Percentiles rank a stretch among this genome's conserved stretches.
Conservation (phyloP, 2,113 vertebrate species). For the Salvator merianae region DNA sequence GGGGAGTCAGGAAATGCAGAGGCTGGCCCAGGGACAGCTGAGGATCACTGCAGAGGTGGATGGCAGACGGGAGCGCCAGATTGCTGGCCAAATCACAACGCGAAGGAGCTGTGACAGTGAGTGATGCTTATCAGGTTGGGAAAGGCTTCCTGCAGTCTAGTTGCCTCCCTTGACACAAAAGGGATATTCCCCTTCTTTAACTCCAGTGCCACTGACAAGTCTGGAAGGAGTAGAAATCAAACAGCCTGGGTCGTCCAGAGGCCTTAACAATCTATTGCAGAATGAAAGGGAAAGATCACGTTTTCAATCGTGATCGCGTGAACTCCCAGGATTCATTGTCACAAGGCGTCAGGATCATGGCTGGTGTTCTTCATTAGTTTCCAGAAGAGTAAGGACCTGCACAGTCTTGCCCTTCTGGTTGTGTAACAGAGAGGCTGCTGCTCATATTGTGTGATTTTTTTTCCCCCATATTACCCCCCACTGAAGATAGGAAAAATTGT, state of each 20-base stretch:
- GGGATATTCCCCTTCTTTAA: not conserved
- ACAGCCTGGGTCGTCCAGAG: not conserved
- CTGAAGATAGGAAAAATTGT: no score
- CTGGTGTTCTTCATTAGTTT: not conserved
- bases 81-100: conserved; percentile 86
- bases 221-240: not conserved
- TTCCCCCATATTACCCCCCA: no score
- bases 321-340: not conserved
- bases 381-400: not conserved
- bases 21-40: conserved; percentile 90
- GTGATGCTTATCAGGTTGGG: conserved; percentile 34
- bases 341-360: not conserved
- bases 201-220: not conserved
- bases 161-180: no score
- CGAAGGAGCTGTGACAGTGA: conserved; percentile 94
- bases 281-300: no score
- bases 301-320: not conserved
- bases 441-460: no score
- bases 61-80: conserved; percentile 67
- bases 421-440: no score
- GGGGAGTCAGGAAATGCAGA: conserved; percentile 87
- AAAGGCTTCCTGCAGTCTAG: not conserved
- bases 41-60: conserved; percentile 83
- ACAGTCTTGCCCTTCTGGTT: no score
- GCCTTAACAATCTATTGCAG: not conserved